Percentiles rank a stretch among this genome's conserved stretches.
Evolutionary conservation across 2,113 vertebrate species (phyloP).

Genomic region (Antennarius striatus): DNA sequence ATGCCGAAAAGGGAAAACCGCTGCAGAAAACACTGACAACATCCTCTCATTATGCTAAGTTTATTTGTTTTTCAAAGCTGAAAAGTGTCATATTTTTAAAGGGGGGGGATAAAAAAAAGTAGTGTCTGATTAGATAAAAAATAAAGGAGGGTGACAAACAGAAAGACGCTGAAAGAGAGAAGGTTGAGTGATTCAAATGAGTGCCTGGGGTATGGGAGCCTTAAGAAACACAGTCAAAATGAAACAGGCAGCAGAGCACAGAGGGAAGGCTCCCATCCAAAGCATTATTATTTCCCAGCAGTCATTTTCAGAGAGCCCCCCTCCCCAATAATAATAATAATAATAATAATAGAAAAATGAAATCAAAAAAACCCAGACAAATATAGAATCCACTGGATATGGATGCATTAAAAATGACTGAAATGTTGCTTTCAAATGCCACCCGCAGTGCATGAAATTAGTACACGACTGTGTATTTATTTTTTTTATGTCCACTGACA

Average conservation of each 20-base stretch:
- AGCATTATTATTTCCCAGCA: slow-evolving; percentile 66
- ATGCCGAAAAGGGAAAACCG: slow-evolving; percentile 18
- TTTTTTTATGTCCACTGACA: too few relatives aligned
- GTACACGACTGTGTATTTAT: too few relatives aligned
- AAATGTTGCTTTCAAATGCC: slow-evolving; percentile 3
- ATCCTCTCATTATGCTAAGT: slow-evolving; percentile 50
- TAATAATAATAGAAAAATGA: slow-evolving; percentile 13
- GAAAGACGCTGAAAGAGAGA: slow-evolving; percentile 16
- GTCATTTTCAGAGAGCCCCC: slow-evolving; percentile 22
- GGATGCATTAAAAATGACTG: slow-evolving; percentile 1
- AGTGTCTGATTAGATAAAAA: slow-evolving; percentile 43
- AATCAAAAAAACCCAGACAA: not conserved
- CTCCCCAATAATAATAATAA: too few relatives aligned
- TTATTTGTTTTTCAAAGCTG: slow-evolving; percentile 20
- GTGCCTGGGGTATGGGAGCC: slow-evolving; percentile 57
- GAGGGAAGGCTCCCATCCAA: slow-evolving; percentile 56
- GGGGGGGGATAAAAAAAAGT: not conserved
- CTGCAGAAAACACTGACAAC: slow-evolving; percentile 44
- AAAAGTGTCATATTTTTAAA: slow-evolving; percentile 20
- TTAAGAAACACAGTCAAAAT: slow-evolving; percentile 67
- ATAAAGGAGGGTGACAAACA: not conserved
- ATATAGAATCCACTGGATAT: slow-evolving; percentile 9
- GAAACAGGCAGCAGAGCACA: slow-evolving; percentile 61
- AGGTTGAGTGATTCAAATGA: slow-evolving; percentile 59
- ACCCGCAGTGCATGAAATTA: slow-evolving; percentile 5